A percentile compares a stretch with the other conserved stretches of the same genome.
Evolutionary conservation across 1,140 invertebrate genomes (phyloP).

Genomic region (Battus philenor): DNA sequence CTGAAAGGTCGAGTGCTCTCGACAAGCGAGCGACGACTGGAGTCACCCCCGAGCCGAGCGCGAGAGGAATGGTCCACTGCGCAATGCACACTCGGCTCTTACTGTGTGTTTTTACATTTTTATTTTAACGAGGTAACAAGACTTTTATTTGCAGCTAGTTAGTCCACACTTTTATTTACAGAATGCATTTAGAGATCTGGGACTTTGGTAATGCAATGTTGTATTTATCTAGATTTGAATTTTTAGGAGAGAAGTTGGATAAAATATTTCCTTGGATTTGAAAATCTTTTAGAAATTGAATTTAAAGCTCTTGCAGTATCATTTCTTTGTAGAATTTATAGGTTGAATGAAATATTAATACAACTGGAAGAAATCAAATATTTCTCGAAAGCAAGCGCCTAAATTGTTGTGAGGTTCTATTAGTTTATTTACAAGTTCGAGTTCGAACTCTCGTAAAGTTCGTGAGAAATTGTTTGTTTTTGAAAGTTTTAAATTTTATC

Average conservation of each 20-base stretch:
- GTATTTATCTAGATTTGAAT: background rate
- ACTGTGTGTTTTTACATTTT: constrained; percentile 26
- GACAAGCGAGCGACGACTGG: constrained; percentile 50
- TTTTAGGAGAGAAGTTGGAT: background rate
- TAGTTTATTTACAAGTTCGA: constrained; percentile 10
- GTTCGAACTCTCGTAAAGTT: constrained; percentile 12
- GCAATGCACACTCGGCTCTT: constrained; percentile 40
- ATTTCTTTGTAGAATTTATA: constrained; percentile 4
- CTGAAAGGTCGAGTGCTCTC: constrained; percentile 51
- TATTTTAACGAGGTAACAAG: constrained; percentile 35
- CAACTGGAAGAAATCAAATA: constrained; percentile 4
- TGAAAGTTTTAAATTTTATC: constrained; percentile 13
- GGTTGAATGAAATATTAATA: background rate
- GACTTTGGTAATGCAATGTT: constrained; percentile 4
- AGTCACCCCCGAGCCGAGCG: constrained; percentile 26
- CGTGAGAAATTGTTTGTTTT: constrained; percentile 14
- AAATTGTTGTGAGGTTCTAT: constrained; percentile 1
- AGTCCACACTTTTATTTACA: constrained; percentile 13
- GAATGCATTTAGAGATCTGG: constrained; percentile 3
- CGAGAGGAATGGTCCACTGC: constrained; percentile 41
- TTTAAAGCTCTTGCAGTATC: too few species aligned
- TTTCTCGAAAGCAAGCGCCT: constrained; percentile 6
- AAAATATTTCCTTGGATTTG: background rate
- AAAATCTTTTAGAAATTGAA: too few species aligned
- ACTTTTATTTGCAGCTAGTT: constrained; percentile 32